Evolutionary conservation across 2,797 vertebrate species (phyloP).

Genomic region (Psittacula echo): DNA sequence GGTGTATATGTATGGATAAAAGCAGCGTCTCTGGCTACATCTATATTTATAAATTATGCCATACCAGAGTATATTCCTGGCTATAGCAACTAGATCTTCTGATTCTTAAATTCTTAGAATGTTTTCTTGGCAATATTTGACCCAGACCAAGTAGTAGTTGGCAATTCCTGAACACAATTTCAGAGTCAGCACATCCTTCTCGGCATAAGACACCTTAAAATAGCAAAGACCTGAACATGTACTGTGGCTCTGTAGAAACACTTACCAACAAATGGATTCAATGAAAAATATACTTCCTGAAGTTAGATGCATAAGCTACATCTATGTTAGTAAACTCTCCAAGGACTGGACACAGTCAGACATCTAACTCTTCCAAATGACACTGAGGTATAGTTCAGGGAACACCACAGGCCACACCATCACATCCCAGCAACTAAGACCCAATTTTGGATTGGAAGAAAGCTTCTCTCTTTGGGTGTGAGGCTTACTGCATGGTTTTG

Average conservation of each 20-base stretch:
- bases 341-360: not conserved
- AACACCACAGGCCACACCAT: not conserved
- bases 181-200: not conserved
- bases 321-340: not conserved
- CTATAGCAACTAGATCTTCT: not conserved
- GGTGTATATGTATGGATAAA: not conserved
- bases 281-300: not conserved
- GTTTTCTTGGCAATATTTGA: not conserved
- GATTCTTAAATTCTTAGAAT: not conserved
- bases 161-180: not conserved
- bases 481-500: not conserved
- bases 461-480: not conserved
- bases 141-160: not conserved
- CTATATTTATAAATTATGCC: not conserved
- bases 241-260: not conserved
- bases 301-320: not conserved
- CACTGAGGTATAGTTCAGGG: not conserved
- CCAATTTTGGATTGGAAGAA: not conserved
- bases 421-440: not conserved
- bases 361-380: not conserved
- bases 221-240: not conserved
- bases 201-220: not conserved
- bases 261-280: not conserved
- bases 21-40: not conserved
- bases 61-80: not conserved